Evolutionary conservation across 2,888 invertebrate genomes (phyloP).

Genomic region (Morpho achilles): DNA sequence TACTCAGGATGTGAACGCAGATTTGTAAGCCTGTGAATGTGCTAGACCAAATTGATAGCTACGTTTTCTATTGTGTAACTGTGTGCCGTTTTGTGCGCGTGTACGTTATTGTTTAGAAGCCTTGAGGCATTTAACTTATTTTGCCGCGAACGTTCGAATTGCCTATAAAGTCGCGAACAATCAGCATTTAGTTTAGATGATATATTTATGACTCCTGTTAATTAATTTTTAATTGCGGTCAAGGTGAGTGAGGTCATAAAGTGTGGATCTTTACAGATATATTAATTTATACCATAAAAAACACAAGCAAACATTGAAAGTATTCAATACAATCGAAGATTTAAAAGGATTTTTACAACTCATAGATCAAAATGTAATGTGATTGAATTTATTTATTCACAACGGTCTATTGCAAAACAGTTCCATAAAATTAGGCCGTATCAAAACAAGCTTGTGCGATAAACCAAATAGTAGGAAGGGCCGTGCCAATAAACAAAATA

Average conservation of each 20-base stretch:
- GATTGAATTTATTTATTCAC: no score
- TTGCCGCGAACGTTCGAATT: constrained; percentile 60
- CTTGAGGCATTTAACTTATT: constrained; percentile 62
- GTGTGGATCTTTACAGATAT: no score
- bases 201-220: constrained; percentile 31
- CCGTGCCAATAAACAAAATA: background rate
- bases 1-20: constrained; percentile 74
- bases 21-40: constrained; percentile 67
- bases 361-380: no score
- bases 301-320: background rate
- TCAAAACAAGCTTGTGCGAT: background rate
- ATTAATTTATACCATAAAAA: background rate
- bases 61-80: constrained; percentile 55
- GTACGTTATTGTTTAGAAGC: constrained; percentile 44
- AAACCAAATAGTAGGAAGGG: constrained; percentile 7
- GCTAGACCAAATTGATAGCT: constrained; percentile 69
- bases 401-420: constrained; percentile 3
- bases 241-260: constrained; percentile 46
- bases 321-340: background rate
- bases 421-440: constrained; percentile 4
- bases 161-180: constrained; percentile 66
- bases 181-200: constrained; percentile 57
- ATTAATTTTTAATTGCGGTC: constrained; percentile 60
- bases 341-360: background rate
- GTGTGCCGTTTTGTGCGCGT: constrained; percentile 39